Evolutionary conservation across 2,113 vertebrate genomes (phyloP), one percentile per base, ranked within the genome.

Genomic region (Marmota flaviventris): DNA sequence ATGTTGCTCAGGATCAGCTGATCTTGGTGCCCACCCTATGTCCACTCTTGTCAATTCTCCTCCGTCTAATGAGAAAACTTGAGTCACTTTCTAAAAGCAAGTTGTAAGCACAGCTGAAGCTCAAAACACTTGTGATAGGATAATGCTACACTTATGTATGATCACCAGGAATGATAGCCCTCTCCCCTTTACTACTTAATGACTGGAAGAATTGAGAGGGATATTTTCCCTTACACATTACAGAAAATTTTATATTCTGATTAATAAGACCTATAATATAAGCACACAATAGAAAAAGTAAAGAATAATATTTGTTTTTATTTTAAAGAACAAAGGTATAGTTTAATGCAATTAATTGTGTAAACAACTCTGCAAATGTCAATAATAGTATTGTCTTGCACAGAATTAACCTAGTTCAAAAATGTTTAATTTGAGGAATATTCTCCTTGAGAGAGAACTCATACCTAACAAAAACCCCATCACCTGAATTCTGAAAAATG

Each of bases 361-460:
- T 87, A 96, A 77, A 96, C 48, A 58, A 86, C n/a, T 72, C 2
- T 81, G 5, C 39, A 22, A 86, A 18, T 76, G 2, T 11, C 75
- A 94, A n/a, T 76, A 72, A 76, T 39, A 88, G 11, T 51, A 78
- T 29, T 39, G 11, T 73, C 24, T 73, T 81, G 10, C 17, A 63
- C 2, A 91, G 32, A 7, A 53, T 93, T 25, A 94, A 81, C 13
- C 14, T 76, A 67, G 32, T n/a, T 53, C 34, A 69, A 85, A 95
- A 86, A 25, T 58, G 42, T 48, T 91, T 48, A 58, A 85, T 24
- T 20, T 37, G 11, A 89, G 48, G 73, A 83, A 27, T 42, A 45
- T 56, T 81, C 87, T 96, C 8, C n/a, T 67, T 72, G 63, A 89
- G 51, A 58, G 58, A 89, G 87, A 92, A 82, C 2, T 77, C 45